Base-by-base conservation (phyloP, 2,888 invertebrate genomes). In the Plemyria rubiginata region DNA sequence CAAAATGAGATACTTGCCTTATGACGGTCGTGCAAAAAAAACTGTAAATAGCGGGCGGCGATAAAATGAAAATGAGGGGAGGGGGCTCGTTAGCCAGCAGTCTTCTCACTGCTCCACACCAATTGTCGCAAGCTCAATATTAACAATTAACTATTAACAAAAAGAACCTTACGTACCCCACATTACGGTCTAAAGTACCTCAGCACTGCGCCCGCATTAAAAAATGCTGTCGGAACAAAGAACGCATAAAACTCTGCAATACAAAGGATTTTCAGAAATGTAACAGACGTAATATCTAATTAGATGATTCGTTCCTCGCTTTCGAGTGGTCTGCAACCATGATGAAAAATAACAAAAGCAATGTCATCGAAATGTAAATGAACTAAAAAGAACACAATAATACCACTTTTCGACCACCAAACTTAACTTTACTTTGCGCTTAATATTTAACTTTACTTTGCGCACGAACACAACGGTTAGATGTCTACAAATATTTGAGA, bases 261-360 rank as follows among this genome's bases (percentile, higher is more conserved):
- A 88, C 90, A 90, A 89, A 90, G 89, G 87, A 87, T 85, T 90
- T 88, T 86, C 84, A 84, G 85, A 87, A 85, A 85, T 85, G 85
- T 88, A 79, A 87, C 85, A 86, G 86, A 87, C 86, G 85, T 87
- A 86, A 89, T 87, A 84, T 84, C 86, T 90, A 90, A 90, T 90
- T 91, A 90, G 85, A 87, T 87, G 84, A 86, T 82, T 86, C 81
- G 80, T 79, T 83, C 75, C 75, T 78, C 74, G 74, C 74, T 76
- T 77, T 78, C 76, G 72, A 80, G 65, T 63, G 64, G 61, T 51
- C 62, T 54, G 40, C 51, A 52, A 7, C 22, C 16, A 28, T 28
- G 48, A 29, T 28, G 6, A 28, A 22, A 2, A n/a, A 48, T n/a
- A n/a, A 28, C 12, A 48, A 28, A 48, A n/a, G 12, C 4, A 28